Evolutionary conservation across 1,140 invertebrate genomes (phyloP).

Genomic region (Neodiprion pinetum): DNA sequence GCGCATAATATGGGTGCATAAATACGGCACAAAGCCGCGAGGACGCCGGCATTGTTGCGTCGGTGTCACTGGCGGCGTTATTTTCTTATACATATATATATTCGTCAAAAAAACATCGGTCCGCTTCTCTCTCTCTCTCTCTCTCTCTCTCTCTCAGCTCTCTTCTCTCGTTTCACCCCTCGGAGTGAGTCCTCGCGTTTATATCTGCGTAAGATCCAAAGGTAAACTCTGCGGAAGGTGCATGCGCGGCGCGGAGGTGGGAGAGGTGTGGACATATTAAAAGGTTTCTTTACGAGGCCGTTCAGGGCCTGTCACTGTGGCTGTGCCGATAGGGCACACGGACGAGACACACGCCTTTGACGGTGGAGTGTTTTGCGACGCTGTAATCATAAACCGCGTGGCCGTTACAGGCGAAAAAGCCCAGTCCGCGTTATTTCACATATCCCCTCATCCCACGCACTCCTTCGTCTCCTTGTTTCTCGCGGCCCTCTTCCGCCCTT

Average conservation of each 20-base stretch:
- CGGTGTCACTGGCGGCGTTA: not conserved
- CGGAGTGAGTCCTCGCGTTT: not conserved
- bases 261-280: not conserved
- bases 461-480: not conserved
- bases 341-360: not conserved
- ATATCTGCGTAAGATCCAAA: constrained; percentile 1
- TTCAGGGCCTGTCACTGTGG: not conserved
- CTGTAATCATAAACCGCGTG: not conserved
- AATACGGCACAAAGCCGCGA: not conserved
- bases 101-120: too few species aligned
- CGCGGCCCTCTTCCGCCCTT: not conserved
- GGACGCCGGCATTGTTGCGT: not conserved
- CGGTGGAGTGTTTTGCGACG: not conserved
- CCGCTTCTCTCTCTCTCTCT: too few species aligned
- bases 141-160: not conserved
- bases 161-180: not conserved
- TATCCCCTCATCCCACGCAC: not conserved
- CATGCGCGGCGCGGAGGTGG: not conserved
- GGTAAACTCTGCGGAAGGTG: not conserved
- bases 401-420: constrained; percentile 2
- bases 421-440: constrained; percentile 4
- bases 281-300: constrained; percentile 7
- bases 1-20: not conserved
- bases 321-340: too few species aligned
- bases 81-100: not conserved